Evolutionary conservation across 2,113 vertebrate genomes (phyloP), one percentile per base, ranked within the genome.

Genomic region (Oreotrochilus melanogaster): DNA sequence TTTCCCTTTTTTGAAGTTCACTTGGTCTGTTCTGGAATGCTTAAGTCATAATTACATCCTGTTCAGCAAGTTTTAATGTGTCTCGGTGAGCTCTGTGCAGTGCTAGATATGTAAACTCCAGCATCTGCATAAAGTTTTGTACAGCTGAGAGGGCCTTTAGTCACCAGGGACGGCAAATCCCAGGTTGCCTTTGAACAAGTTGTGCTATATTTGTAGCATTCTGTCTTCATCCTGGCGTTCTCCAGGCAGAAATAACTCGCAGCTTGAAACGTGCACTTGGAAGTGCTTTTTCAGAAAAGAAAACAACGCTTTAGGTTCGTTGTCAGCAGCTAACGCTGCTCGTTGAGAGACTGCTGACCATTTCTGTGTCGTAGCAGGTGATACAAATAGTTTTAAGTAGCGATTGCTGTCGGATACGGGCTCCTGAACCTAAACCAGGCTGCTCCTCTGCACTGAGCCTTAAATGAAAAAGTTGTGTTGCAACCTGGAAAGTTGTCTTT

Each of bases 11-110:
- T 90, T 97, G 91, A 95, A 94, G 91, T 95, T 96, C 64, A 12
- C 37, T 95, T 67, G 92, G 76, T 92, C 61, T 96, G 73, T 81
- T 84, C 89, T 96, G 93, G 94, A 95, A 94, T 95, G 94, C 87
- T 81, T 95, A 86, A 87, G 30, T 56, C 58, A 45, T 95, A 96
- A 95, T 94, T 95, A 62, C 4, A 61, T 92, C 95, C 91, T 92
- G 86, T 96, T 96, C 95, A 82, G 93, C 96, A 81, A 95, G 94
- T 94, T 95, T 69, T 92, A 4, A 37, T 84, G 92, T 13, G 33
- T 92, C 88, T 95, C 7, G 1, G n/a, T 62, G 83, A 89, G 91
- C 86, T 65, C 73, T 28, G 42, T 22, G 61, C 45, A 6, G 48
- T n/a, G 65, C 39, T 66, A 28, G 80, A 61, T 89, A 60, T 5